Base-by-base conservation (phyloP, 2,888 invertebrate genomes). In the Diachrysia chrysitis region DNA sequence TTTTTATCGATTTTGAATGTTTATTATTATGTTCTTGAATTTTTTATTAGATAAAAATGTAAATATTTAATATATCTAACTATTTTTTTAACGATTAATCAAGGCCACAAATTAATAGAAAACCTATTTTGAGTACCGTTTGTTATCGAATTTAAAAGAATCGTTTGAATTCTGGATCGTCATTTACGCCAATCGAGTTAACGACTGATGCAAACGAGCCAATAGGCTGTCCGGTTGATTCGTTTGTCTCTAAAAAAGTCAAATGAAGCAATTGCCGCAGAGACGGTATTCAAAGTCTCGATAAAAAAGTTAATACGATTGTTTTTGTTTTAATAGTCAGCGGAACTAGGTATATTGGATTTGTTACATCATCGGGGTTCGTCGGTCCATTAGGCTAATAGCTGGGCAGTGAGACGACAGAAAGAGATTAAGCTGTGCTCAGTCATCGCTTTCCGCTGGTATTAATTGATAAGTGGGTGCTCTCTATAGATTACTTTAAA, bases 301-400 rank as follows among this genome's bases (percentile, higher is more conserved):
- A 59, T 58, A 71, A 63, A 75, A 37, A 68, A 70, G 71, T 57
- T 72, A 66, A 69, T 70, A 42, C 75, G 68, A 80, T 83, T 84
- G 84, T 87, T 88, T 87, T 87, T 85, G 81, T 86, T 89, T 87
- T 83, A 87, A 85, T 84, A 83, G 81, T 83, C 76, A 79, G 78
- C 75, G 78, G 72, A 84, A 82, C 79, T 86, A 29, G 7, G 29
- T 29, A 83, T 86, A 89, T 89, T 89, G 87, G 87, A 88, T 86
- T 85, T 81, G 85, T 87, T 86, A 84, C 85, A 81, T 84, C 81
- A 76, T 78, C 66, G 80, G 85, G 84, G 83, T 86, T 83, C 86
- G 76, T 66, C 85, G 88, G 84, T 90, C 92, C 93, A 93, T 93
- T 93, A 93, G 89, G 87, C 89, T 92, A 92, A 93, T 93, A 91